Evolutionary conservation across 2,113 vertebrate genomes (phyloP).

Genomic region (Hippocampus zosterae): DNA sequence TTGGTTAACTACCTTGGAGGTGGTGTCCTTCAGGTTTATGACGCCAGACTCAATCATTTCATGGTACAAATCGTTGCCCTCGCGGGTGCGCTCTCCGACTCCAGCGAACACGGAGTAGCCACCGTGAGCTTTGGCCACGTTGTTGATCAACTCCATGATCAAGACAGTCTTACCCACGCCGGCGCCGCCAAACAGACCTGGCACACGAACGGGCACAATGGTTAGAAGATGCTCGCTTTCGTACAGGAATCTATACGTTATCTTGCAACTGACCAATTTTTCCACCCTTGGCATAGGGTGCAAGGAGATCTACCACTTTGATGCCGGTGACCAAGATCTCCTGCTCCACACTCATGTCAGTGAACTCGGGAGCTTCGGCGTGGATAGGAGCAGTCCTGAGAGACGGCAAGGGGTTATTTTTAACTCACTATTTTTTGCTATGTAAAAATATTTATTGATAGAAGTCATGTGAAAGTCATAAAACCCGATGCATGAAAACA

Average conservation of each 20-base stretch:
- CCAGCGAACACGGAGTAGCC: conserved; percentile 97
- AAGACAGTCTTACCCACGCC: conserved; percentile 96
- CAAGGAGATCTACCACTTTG: conserved; percentile 95
- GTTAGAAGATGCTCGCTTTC: not conserved
- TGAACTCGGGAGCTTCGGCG: conserved; percentile 92
- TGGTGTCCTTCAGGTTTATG: conserved; percentile 95
- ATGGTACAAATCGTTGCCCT: conserved; percentile 96
- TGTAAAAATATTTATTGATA: not conserved
- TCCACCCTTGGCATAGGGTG: conserved; percentile 95
- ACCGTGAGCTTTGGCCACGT: conserved; percentile 96
- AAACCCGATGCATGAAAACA: too few relatives aligned
- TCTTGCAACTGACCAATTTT: conserved; percentile 83
- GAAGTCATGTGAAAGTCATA: not conserved
- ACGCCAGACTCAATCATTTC: conserved; percentile 99
- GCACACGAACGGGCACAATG: not conserved
- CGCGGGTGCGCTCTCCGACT: conserved; percentile 92
- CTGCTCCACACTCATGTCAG: conserved; percentile 98
- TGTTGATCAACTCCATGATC: conserved; percentile 99
- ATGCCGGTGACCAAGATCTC: conserved; percentile 98
- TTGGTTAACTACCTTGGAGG: conserved; percentile 92
- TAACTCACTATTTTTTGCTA: not conserved
- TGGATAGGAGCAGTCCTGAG: conserved; percentile 89
- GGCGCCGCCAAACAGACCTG: conserved; percentile 93
- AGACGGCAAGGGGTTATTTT: not conserved
- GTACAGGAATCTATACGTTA: not conserved